Evolutionary conservation across 2,888 invertebrate species (phyloP).

Genomic region (Temnothorax ravouxi): DNA sequence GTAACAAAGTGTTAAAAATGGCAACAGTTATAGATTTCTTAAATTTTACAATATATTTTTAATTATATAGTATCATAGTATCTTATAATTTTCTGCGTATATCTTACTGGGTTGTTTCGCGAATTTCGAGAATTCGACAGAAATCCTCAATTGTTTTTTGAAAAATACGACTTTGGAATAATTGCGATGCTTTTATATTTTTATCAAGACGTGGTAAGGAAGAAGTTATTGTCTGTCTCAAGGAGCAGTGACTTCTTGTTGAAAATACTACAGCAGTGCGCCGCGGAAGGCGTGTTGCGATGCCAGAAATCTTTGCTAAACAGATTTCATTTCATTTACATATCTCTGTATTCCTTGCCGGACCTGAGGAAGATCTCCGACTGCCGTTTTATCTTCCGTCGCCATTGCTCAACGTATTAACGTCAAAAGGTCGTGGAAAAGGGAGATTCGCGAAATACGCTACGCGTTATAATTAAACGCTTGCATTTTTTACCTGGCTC

Average conservation of each 20-base stretch:
- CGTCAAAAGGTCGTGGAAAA: constrained; percentile 41
- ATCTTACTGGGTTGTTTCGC: background rate
- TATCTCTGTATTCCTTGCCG: constrained; percentile 68
- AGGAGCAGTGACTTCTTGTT: background rate
- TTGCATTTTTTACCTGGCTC: constrained; percentile 76
- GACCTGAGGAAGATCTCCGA: constrained; percentile 6
- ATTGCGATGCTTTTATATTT: background rate
- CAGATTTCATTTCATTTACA: constrained; percentile 80
- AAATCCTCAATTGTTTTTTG: background rate
- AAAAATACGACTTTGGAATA: background rate
- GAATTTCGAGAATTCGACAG: background rate
- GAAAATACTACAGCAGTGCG: background rate
- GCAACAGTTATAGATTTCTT: background rate
- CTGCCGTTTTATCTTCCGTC: constrained; percentile 37
- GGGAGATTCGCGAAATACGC: constrained; percentile 38
- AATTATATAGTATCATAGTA: constrained; percentile 3
- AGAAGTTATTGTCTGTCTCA: background rate
- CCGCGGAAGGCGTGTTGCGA: background rate
- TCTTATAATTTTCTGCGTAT: background rate
- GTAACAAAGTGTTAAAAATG: background rate
- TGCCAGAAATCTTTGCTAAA: constrained; percentile 57
- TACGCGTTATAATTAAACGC: constrained; percentile 75
- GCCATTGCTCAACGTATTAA: constrained; percentile 19
- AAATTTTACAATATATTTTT: background rate
- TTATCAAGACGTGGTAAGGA: background rate